Base-by-base conservation (phyloP, 2,888 invertebrate species). In the Tuberolachnus salignus region DNA sequence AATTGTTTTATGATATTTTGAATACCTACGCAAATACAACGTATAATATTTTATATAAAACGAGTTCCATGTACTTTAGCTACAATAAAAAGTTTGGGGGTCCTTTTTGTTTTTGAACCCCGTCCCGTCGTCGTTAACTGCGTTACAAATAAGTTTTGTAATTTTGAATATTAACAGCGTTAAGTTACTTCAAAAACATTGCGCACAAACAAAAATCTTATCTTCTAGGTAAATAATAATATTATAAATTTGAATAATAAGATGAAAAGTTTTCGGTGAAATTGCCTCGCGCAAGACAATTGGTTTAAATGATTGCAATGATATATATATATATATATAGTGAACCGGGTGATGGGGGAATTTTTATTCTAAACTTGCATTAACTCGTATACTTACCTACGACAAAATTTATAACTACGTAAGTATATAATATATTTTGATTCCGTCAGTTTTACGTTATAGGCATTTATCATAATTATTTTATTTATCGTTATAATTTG, bases 121-220 rank as follows among this genome's bases (percentile, higher is more conserved):
- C 26, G n/a, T 44, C 21, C 19, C 49, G 19, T 72, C 26, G 46
- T 11, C 46, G n/a, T 67, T 49, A 34, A 19, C 23, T 26, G 19
- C 34, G 19, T 72, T 49, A 34, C 72, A 49, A 72, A 61, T 72
- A 72, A 72, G 49, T 72, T 72, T 72, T 51, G 61, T 61, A 72
- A 72, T 72, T 72, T 61, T 49, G 72, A 61, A 72, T 72, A 72
- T 61, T 72, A 72, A 61, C 61, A 61, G 59, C 19, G 34, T 72
- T 72, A 72, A 72, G 72, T 72, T 61, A 72, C 61, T 72, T 9
- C 49, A 72, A 49, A 61, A 72, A 72, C 59, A 34, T 72, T 19
- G 34, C 34, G 46, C 19, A 49, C 49, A 61, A 61, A 61, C 72
- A 57, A 72, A 72, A 72, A 61, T 72, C 49, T 72, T 72, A 72